Percentiles rank a stretch among this genome's conserved stretches.
Evolutionary conservation across 2,888 invertebrate species (phyloP).

Genomic region (Octonoba sinensis): DNA sequence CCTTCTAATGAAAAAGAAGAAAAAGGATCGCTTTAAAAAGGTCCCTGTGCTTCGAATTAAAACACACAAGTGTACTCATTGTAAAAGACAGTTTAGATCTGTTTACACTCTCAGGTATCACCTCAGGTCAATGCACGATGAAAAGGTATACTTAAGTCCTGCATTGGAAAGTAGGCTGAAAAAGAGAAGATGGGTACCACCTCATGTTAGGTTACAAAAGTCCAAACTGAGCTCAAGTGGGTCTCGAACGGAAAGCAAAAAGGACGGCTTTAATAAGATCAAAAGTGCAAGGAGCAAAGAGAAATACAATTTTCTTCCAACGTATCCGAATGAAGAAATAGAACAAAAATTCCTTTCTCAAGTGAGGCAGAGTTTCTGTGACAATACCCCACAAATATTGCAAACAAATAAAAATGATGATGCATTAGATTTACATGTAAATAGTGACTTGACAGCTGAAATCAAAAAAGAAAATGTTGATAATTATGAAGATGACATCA

Average conservation of each 20-base stretch:
- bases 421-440: constrained; percentile 31
- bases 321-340: constrained; percentile 50
- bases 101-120: constrained; percentile 63
- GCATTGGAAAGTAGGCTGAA: constrained; percentile 54
- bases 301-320: constrained; percentile 32
- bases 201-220: constrained; percentile 48
- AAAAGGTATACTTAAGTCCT: constrained; percentile 59
- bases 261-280: constrained; percentile 5
- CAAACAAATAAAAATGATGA: constrained; percentile 34
- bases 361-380: constrained; percentile 24
- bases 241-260: neutral
- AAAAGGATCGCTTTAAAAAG: constrained; percentile 38
- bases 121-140: constrained; percentile 59
- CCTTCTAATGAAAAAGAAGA: constrained; percentile 24
- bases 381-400: neutral
- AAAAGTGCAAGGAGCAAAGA: constrained; percentile 8
- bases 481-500: constrained; percentile 49
- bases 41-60: constrained; percentile 53
- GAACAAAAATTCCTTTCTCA: constrained; percentile 44
- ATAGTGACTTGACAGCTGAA: constrained; percentile 26
- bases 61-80: constrained; percentile 57
- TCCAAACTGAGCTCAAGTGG: constrained; percentile 35
- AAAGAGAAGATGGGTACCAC: constrained; percentile 58
- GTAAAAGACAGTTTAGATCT: constrained; percentile 58
- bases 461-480: constrained; percentile 58